Evolutionary conservation across 2,797 vertebrate species (phyloP).

Genomic region (Lepidocolaptes lacrymiger): DNA sequence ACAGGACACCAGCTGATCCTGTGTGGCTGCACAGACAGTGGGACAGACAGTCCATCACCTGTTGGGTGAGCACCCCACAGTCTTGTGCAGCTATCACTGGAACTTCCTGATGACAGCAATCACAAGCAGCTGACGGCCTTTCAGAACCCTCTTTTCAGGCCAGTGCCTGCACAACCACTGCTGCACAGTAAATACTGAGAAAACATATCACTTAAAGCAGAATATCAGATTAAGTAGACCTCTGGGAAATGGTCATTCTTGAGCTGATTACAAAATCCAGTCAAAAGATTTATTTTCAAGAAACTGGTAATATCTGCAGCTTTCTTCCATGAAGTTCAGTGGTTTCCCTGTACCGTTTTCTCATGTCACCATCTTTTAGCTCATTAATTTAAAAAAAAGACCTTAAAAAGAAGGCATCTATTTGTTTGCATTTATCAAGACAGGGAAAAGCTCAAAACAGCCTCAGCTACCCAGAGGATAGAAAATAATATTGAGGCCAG

Average conservation of each 20-base stretch:
- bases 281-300: not conserved
- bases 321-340: not conserved
- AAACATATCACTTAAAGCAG: not conserved
- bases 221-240: not conserved
- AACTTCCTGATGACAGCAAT: not conserved
- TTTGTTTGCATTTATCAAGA: not conserved
- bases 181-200: not conserved
- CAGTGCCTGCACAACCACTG: not conserved
- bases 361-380: not conserved
- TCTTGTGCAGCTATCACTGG: fast-evolving
- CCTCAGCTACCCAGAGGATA: not conserved
- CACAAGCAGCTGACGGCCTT: not conserved
- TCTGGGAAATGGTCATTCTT: not conserved
- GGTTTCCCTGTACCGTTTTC: not conserved
- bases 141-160: not conserved
- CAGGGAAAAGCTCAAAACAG: not conserved
- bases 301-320: not conserved
- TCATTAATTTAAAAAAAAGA: not conserved
- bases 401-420: not conserved
- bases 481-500: not conserved
- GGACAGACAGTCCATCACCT: not conserved
- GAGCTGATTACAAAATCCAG: not conserved
- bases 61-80: not conserved
- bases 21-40: not conserved
- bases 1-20: not conserved